These are phyloP conservation scores for Ormyrus rosae DNA, from an alignment of 2,888 invertebrate genomes.

Conservation along the genomic window DNA sequence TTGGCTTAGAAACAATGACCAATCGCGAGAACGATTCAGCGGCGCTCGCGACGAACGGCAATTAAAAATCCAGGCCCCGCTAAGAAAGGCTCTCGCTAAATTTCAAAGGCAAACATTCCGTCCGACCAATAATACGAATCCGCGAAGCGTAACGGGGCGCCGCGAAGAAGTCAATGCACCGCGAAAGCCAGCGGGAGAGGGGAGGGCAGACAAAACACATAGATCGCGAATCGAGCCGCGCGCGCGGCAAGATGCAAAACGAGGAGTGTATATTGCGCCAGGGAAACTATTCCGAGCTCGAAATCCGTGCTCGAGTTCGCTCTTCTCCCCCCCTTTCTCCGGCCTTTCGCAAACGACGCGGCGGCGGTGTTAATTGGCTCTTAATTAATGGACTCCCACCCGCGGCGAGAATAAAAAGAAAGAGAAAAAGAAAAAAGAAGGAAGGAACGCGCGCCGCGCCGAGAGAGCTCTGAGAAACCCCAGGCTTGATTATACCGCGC, in stretches of 20 bases:
- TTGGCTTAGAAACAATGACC: not conserved
- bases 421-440: too few species aligned
- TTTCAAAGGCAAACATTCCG: too few species aligned
- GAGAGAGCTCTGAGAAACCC: constrained; percentile 2
- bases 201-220: not conserved
- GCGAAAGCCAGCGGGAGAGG: not conserved
- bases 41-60: too few species aligned
- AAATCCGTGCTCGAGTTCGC: not conserved
- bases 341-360: not conserved
- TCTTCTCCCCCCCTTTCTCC: not conserved
- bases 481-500: constrained; percentile 66
- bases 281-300: not conserved
- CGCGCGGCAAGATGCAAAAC: not conserved
- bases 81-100: too few species aligned
- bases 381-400: constrained; percentile 72
- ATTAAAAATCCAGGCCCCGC: too few species aligned
- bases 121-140: too few species aligned
- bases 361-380: constrained; percentile 70
- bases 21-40: not conserved
- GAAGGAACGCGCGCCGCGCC: too few species aligned
- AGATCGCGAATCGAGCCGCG: not conserved
- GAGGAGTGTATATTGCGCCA: not conserved
- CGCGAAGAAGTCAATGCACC: constrained; percentile 3
- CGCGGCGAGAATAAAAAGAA: not conserved
- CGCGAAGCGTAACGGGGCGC: not conserved